Conservation (phyloP, 2,888 invertebrate species). For the Macrophya annulata region DNA sequence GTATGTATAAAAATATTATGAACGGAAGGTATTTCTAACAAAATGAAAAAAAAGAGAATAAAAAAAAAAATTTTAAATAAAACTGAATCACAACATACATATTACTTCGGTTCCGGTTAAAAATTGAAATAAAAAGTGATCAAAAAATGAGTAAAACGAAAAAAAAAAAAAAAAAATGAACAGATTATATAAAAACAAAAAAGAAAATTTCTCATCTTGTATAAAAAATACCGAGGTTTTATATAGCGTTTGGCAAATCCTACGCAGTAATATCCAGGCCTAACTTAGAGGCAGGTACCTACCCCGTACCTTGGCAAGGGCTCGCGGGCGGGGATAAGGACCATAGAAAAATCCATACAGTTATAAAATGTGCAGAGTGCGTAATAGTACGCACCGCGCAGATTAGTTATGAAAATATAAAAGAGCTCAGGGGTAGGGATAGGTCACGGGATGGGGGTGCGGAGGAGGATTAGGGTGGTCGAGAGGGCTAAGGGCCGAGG, state of each 20-base stretch:
- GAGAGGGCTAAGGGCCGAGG: slow-evolving; percentile 69
- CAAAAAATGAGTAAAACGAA: too few relatives aligned
- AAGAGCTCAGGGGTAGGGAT: slow-evolving; percentile 62
- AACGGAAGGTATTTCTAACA: not conserved
- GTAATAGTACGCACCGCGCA: slow-evolving; percentile 73
- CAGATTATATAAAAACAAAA: not conserved
- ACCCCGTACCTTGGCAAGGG: slow-evolving; percentile 49
- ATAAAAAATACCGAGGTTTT: not conserved
- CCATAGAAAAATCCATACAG: slow-evolving; percentile 86
- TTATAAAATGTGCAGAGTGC: slow-evolving; percentile 84
- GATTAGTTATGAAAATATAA: slow-evolving; percentile 77
- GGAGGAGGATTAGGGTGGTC: slow-evolving; percentile 65
- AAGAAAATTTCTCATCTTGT: not conserved
- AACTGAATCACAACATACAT: not conserved
- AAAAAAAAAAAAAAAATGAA: not conserved
- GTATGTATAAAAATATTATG: not conserved
- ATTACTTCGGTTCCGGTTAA: not conserved
- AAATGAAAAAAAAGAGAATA: not conserved
- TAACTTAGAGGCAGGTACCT: slow-evolving; percentile 30
- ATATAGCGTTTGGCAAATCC: slow-evolving; percentile 22
- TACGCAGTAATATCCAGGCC: slow-evolving; percentile 52
- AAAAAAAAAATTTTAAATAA: not conserved
- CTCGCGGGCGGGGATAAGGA: slow-evolving; percentile 70
- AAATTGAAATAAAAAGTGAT: not conserved
- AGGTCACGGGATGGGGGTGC: slow-evolving; percentile 58